Evolutionary conservation across 2,797 vertebrate genomes (phyloP).

Genomic region (Notolepis coatsorum): DNA sequence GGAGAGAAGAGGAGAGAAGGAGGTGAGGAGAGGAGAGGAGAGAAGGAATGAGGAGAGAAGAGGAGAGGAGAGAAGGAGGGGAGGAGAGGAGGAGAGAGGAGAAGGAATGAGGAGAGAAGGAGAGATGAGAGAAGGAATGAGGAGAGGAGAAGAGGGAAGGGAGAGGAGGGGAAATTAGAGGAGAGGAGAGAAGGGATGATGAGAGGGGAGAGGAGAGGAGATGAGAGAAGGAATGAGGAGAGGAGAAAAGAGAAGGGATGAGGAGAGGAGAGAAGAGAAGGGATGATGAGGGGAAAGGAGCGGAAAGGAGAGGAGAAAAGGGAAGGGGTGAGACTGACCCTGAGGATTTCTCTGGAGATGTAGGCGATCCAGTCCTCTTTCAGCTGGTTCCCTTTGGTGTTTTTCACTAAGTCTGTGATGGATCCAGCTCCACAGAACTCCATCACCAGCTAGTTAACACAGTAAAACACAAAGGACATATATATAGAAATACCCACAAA

Average conservation of each 20-base stretch:
- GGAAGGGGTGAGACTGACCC: conserved; percentile 76
- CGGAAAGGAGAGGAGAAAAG: background rate
- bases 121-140: background rate
- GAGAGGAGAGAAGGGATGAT: background rate
- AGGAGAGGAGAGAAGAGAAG: background rate
- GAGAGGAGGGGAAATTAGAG: no score
- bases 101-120: background rate
- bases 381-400: conserved; percentile 91
- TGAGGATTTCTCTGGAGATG: conserved; percentile 91
- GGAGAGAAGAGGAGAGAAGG: background rate
- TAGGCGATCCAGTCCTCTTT: conserved; percentile 94
- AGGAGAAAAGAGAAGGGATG: no score
- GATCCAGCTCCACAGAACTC: conserved; percentile 94
- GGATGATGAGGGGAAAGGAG: background rate
- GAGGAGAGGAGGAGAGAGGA: background rate
- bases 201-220: background rate
- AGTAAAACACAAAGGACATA: conserved; percentile 20
- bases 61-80: background rate
- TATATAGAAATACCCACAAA: background rate
- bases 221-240: background rate
- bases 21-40: background rate
- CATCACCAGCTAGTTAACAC: conserved; percentile 89
- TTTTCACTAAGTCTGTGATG: conserved; percentile 93
- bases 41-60: background rate
- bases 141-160: background rate